phyloP scores from a whole-genome alignment of 2,888 invertebrate species.

The Apantesis nais region DNA sequence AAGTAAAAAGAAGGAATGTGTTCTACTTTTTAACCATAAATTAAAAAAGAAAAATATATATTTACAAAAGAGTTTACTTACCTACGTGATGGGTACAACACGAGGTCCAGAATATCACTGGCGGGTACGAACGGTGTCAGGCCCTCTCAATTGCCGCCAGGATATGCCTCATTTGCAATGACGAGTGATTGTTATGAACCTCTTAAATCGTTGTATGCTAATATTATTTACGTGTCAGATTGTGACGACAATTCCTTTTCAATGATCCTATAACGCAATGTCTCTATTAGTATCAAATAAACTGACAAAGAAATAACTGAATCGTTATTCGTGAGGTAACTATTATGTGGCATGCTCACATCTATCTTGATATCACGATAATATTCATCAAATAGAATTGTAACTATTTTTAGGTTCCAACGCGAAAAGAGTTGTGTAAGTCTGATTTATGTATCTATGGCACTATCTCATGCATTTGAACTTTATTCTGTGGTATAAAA shows the following conservation, averaged over 20 bases:
- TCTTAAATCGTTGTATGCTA: constrained; percentile 62
- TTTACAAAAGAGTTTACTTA: constrained; percentile 20
- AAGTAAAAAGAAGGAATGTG: neutral
- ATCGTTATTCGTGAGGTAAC: neutral
- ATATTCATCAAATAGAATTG: neutral
- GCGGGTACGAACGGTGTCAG: constrained; percentile 39
- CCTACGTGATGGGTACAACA: constrained; percentile 39
- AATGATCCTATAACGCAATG: constrained; percentile 39
- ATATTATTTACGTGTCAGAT: constrained; percentile 57
- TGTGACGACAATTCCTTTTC: constrained; percentile 48
- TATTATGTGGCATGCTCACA: neutral
- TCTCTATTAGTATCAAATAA: constrained; percentile 15
- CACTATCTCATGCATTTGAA: too few relatives aligned
- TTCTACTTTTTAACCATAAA: constrained; percentile 4
- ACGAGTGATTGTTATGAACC: constrained; percentile 66
- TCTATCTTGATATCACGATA: neutral
- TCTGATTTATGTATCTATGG: neutral
- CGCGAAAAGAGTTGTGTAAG: neutral
- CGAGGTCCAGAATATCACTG: constrained; percentile 55
- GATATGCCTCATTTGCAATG: constrained; percentile 75
- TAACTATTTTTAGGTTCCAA: too few relatives aligned
- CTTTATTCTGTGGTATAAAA: too few relatives aligned
- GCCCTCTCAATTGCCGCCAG: constrained; percentile 73
- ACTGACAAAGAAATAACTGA: neutral
- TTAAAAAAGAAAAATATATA: constrained; percentile 17